phyloP scores from a whole-genome alignment of 2,888 invertebrate species.

The Drosophila sordidula region DNA sequence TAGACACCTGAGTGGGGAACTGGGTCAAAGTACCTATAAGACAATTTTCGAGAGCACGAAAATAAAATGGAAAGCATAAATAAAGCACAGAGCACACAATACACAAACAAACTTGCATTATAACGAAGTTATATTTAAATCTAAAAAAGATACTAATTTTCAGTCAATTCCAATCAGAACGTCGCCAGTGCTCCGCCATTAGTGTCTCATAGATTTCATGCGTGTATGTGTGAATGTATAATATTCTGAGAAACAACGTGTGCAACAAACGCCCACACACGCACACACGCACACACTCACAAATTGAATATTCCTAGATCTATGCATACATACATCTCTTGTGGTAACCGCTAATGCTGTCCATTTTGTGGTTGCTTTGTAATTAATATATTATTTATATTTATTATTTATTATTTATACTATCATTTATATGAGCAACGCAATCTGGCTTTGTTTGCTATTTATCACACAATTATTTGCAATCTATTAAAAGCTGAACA shows the following conservation, averaged over 20 bases:
- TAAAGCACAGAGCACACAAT: not conserved
- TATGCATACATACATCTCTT: not conserved
- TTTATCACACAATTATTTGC: too few relatives aligned
- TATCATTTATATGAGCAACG: too few relatives aligned
- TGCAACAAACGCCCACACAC: constrained; percentile 12
- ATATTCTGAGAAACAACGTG: constrained; percentile 4
- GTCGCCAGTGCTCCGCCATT: constrained; percentile 13
- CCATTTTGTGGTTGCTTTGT: too few relatives aligned
- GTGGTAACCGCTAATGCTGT: too few relatives aligned
- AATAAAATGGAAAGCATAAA: not conserved
- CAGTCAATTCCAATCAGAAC: constrained; percentile 23
- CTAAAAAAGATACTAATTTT: too few relatives aligned
- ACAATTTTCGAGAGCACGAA: not conserved
- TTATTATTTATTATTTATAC: too few relatives aligned
- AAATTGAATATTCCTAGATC: not conserved
- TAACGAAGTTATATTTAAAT: too few relatives aligned
- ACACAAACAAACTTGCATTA: too few relatives aligned
- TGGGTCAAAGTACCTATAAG: not conserved
- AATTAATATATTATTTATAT: too few relatives aligned
- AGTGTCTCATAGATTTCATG: not conserved
- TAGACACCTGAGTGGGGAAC: not conserved
- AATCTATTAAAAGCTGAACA: too few relatives aligned
- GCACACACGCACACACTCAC: not conserved
- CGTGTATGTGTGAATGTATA: not conserved
- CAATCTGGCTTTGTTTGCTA: too few relatives aligned